Conservation (phyloP, 23 tunicate genomes). For the Phallusia fumigata region DNA sequence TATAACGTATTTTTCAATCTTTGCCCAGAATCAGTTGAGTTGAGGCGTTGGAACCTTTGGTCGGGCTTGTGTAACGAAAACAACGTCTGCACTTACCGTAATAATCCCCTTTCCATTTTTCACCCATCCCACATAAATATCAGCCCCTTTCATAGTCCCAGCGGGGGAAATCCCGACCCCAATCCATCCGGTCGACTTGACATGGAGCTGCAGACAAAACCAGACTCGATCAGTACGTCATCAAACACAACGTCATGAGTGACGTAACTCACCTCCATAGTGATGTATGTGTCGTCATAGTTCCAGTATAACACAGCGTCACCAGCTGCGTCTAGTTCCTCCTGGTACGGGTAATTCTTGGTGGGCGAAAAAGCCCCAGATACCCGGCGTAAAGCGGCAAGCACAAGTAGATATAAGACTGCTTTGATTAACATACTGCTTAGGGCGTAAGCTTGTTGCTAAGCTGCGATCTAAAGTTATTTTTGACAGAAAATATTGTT, state of each 20-base stretch:
- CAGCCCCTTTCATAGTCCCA: neutral
- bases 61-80: too few relatives aligned
- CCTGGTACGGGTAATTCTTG: neutral
- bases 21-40: too few relatives aligned
- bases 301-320: neutral
- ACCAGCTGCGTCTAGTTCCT: neutral
- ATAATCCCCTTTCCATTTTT: neutral
- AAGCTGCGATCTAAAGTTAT: too few relatives aligned
- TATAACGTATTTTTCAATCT: too few relatives aligned
- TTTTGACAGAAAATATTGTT: too few relatives aligned
- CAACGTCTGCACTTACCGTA: too few relatives aligned
- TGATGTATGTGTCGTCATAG: neutral
- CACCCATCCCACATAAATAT: constrained; percentile 1
- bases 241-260: neutral
- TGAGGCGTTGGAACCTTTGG: too few relatives aligned
- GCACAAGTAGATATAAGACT: too few relatives aligned
- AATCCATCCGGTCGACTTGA: neutral
- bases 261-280: neutral
- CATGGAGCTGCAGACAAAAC: neutral
- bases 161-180: neutral
- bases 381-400: too few relatives aligned
- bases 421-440: too few relatives aligned
- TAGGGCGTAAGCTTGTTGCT: too few relatives aligned
- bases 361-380: neutral
- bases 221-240: neutral